Evolutionary conservation across 2,888 invertebrate genomes (phyloP).

Genomic region (Temnothorax unifasciatus): DNA sequence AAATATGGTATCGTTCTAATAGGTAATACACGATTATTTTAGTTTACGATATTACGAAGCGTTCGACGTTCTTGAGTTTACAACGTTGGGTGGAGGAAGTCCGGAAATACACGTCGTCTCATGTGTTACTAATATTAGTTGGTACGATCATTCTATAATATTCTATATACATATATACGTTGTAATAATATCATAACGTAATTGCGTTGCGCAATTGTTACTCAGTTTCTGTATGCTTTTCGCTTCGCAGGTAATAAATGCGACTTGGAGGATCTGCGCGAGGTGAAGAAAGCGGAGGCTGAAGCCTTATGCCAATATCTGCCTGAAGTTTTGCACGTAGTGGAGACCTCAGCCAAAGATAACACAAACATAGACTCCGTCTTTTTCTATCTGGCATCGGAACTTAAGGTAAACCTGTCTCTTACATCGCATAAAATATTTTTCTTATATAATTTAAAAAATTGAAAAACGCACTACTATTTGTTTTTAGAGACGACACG

Average conservation of each 20-base stretch:
- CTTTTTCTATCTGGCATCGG: conserved; percentile 94
- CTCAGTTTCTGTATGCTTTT: background rate
- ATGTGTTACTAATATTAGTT: conserved; percentile 95
- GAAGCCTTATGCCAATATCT: conserved; percentile 95
- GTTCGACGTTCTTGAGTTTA: conserved; percentile 95
- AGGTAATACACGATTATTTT: conserved; percentile 77
- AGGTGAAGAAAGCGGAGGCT: conserved; percentile 95
- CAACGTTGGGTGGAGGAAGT: conserved; percentile 99
- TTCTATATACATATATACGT: background rate
- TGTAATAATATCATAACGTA: background rate
- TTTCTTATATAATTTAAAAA: background rate
- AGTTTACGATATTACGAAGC: conserved; percentile 98
- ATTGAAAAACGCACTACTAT: conserved; percentile 5
- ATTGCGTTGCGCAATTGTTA: background rate
- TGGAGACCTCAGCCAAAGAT: conserved; percentile 96
- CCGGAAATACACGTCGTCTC: conserved; percentile 96
- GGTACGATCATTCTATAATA: conserved; percentile 87
- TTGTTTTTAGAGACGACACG: conserved; percentile 91
- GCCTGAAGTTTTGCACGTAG: conserved; percentile 94
- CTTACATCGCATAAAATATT: background rate
- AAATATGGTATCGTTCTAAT: background rate
- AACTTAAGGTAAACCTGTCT: conserved; percentile 91
- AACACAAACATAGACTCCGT: conserved; percentile 96
- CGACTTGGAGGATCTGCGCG: conserved; percentile 93
- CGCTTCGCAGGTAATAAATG: conserved; percentile 91